Evolutionary conservation across 2,113 vertebrate genomes (phyloP).

Genomic region (Scartelaos histophorus): DNA sequence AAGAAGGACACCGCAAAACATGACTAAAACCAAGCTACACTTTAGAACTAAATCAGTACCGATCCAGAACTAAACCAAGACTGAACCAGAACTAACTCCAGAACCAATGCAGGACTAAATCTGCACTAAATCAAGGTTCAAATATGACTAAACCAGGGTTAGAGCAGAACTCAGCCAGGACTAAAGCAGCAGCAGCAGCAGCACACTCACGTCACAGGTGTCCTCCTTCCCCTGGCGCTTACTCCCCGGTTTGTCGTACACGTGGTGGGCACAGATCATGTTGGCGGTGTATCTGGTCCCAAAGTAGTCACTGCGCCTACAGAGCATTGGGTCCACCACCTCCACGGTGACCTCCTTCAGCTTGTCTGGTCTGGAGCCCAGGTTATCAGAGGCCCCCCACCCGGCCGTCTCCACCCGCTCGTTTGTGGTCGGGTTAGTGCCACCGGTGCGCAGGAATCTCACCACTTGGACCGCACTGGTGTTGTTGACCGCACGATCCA

Average conservation of each 20-base stretch:
- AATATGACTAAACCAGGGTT: background rate
- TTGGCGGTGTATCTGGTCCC: slow-evolving; percentile 71
- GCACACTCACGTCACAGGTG: slow-evolving; percentile 72
- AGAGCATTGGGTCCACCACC: slow-evolving; percentile 24
- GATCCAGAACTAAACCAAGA: background rate
- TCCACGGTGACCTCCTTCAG: slow-evolving; percentile 66
- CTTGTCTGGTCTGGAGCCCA: slow-evolving; percentile 65
- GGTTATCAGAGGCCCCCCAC: slow-evolving; percentile 73
- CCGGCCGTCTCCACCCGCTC: slow-evolving; percentile 66
- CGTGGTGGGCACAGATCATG: slow-evolving; percentile 75
- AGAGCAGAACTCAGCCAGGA: background rate
- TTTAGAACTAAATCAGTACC: too few species aligned
- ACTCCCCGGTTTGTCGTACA: slow-evolving; percentile 39
- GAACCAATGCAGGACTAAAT: background rate
- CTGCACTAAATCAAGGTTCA: background rate
- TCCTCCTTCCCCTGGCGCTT: slow-evolving; percentile 42
- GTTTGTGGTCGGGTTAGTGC: slow-evolving; percentile 18
- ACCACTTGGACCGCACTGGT: slow-evolving; percentile 50
- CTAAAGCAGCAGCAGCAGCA: background rate
- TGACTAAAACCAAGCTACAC: too few species aligned
- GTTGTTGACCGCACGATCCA: slow-evolving; percentile 57
- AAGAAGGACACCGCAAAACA: too few species aligned
- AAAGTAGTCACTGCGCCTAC: slow-evolving; percentile 68
- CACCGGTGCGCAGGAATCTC: slow-evolving; percentile 55
- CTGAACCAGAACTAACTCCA: background rate